Evolutionary conservation across 2,797 vertebrate genomes (phyloP).

Genomic region (Diplodus sargus): DNA sequence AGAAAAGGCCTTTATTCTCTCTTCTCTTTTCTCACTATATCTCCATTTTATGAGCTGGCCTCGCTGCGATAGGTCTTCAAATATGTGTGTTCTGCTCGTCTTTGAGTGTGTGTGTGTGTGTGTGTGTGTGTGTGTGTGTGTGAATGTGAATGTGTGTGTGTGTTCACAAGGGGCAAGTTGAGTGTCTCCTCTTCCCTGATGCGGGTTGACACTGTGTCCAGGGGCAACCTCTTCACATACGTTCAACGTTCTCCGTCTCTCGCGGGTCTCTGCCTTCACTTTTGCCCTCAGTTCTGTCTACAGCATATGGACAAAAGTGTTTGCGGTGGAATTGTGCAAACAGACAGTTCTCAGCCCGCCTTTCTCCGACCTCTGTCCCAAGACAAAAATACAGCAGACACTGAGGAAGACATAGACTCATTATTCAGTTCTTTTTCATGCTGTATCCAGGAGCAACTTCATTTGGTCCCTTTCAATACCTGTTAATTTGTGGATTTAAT

Average conservation of each 20-base stretch:
- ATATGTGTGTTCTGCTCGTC: slow-evolving; percentile 55
- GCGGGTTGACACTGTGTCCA: slow-evolving; percentile 76
- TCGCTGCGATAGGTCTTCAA: slow-evolving; percentile 63
- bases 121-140: slow-evolving; percentile 15
- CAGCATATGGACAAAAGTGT: slow-evolving; percentile 74
- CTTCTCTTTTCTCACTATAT: slow-evolving; percentile 45
- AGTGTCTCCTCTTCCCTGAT: slow-evolving; percentile 71
- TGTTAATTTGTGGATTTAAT: slow-evolving; percentile 14
- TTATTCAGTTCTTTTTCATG: slow-evolving; percentile 6
- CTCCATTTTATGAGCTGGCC: slow-evolving; percentile 67
- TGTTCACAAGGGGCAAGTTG: slow-evolving; percentile 47
- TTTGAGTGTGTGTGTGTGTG: slow-evolving; percentile 36
- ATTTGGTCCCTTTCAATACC: background rate
- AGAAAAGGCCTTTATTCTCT: slow-evolving; percentile 73
- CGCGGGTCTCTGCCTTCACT: slow-evolving; percentile 49
- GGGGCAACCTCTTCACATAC: slow-evolving; percentile 75
- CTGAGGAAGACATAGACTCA: slow-evolving; percentile 3
- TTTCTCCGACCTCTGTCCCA: slow-evolving; percentile 31
- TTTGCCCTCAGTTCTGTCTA: slow-evolving; percentile 64
- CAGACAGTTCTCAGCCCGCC: slow-evolving; percentile 53
- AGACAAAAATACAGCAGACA: slow-evolving; percentile 48
- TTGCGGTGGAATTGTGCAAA: slow-evolving; percentile 71
- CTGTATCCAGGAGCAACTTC: background rate
- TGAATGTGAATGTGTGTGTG: slow-evolving; percentile 14
- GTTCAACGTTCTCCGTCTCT: slow-evolving; percentile 53